Evolutionary conservation across 2,888 invertebrate species (phyloP).

Genomic region (Drosophila austrosaltans): DNA sequence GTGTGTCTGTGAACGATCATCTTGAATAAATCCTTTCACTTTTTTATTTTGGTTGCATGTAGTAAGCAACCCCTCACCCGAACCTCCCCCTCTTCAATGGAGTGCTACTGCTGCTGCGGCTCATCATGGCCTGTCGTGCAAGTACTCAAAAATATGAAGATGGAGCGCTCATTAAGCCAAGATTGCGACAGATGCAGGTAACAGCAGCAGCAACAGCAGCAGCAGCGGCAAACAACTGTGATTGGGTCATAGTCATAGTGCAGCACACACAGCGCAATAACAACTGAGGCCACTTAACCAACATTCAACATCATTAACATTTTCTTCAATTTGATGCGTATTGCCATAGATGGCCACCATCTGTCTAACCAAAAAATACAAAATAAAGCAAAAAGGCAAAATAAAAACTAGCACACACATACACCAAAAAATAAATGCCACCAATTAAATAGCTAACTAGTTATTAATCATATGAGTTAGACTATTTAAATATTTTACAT

Average conservation of each 20-base stretch:
- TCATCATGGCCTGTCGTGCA: constrained; percentile 42
- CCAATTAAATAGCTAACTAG: constrained; percentile 22
- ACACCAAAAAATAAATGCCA: neutral
- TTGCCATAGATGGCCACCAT: constrained; percentile 32
- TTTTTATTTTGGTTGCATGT: constrained; percentile 39
- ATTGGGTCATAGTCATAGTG: constrained; percentile 22
- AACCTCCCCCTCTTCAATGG: constrained; percentile 38
- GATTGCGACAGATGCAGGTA: constrained; percentile 54
- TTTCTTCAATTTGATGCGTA: constrained; percentile 57
- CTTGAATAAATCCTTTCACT: constrained; percentile 73
- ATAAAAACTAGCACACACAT: constrained; percentile 17
- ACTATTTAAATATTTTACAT: neutral
- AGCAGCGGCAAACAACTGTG: constrained; percentile 7
- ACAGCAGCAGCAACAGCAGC: constrained; percentile 2
- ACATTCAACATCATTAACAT: constrained; percentile 45
- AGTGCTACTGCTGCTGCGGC: constrained; percentile 20
- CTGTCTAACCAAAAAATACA: constrained; percentile 4
- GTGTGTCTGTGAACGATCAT: constrained; percentile 33
- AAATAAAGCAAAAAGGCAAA: neutral
- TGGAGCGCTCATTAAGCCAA: constrained; percentile 61
- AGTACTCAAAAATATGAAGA: constrained; percentile 38
- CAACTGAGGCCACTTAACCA: constrained; percentile 53
- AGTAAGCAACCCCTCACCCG: constrained; percentile 20
- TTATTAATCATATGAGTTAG: neutral
- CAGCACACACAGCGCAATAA: constrained; percentile 21